Base-by-base conservation (phyloP, 2,888 invertebrate species). In the Drosophila buzzatii region DNA sequence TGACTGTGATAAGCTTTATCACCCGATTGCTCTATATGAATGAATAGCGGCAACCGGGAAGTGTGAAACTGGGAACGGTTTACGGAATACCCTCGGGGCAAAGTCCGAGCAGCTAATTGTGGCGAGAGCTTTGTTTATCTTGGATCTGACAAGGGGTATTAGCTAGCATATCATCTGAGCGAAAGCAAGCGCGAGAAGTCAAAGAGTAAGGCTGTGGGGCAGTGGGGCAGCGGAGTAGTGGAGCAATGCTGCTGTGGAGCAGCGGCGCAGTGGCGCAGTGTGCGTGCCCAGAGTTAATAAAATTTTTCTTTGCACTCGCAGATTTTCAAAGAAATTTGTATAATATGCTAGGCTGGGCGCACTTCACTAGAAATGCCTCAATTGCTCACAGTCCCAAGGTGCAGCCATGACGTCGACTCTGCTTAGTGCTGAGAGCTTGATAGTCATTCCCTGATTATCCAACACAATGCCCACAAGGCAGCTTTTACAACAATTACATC, bases 1-100 rank as follows among this genome's bases (percentile, higher is more conserved):
- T 80, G 42, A 52, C 14, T 62, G 69, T 23, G 82, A 82, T 82
- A 73, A 73, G 83, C 41, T 33, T 65, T 70, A 66, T 79, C 68
- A 49, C 51, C 60, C 35, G 57, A 57, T 33, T 68, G 51, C 52
- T 47, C 18, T 39, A 52, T 58, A 33, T 65, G 64, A 62, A 57
- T 68, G 58, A 49, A 44, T 20, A 41, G 12, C 49, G 23, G 37
- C 18, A 37, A 45, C 10, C n/a, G 20, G 23, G 37, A 33, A 51
- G 27, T 16, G 37, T 37, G 37, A 37, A 52, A 14, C 4, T 14
- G n/a, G 37, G 16, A 52, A 14, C 4, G 18, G n/a, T 7, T 7
- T 27, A 27, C 27, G 55, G 55, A n/a, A 27, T 27, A n/a, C 44
- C 42, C 3, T 12, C 18, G 5, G 53, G 12, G 33, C 75, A 74